phyloP scores from a whole-genome alignment of 2,797 vertebrate species.

The Danio tinwini region DNA sequence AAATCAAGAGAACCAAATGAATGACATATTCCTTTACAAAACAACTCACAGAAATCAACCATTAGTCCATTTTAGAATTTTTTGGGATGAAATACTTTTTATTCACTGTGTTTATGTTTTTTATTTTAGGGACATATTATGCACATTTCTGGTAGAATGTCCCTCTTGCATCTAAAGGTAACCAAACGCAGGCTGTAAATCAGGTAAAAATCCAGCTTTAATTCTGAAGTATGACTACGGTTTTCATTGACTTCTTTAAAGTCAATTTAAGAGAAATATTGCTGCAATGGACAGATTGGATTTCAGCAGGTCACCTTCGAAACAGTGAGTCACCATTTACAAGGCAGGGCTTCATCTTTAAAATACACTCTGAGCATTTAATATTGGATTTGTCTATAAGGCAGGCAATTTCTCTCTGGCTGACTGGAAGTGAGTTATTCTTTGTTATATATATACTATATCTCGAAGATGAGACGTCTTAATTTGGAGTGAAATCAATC shows the following conservation, averaged over 20 bases:
- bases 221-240: background rate
- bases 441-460: too few species aligned
- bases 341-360: background rate
- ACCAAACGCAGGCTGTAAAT: background rate
- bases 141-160: too few species aligned
- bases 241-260: constrained; percentile 2
- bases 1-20: too few species aligned
- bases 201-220: background rate
- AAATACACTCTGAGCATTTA: background rate
- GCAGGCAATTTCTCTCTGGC: background rate
- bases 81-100: too few species aligned
- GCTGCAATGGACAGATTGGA: background rate
- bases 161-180: background rate
- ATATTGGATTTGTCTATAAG: background rate
- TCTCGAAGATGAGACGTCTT: too few species aligned
- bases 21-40: too few species aligned
- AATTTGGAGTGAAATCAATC: too few species aligned
- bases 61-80: too few species aligned
- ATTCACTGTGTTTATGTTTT: too few species aligned
- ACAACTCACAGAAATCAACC: too few species aligned
- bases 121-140: too few species aligned
- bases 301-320: constrained; percentile 6
- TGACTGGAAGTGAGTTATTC: background rate
- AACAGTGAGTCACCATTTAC: constrained; percentile 8
- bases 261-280: background rate